Evolutionary conservation across 1,140 invertebrate genomes (phyloP).

Genomic region (Metopolophium dirhodum): DNA sequence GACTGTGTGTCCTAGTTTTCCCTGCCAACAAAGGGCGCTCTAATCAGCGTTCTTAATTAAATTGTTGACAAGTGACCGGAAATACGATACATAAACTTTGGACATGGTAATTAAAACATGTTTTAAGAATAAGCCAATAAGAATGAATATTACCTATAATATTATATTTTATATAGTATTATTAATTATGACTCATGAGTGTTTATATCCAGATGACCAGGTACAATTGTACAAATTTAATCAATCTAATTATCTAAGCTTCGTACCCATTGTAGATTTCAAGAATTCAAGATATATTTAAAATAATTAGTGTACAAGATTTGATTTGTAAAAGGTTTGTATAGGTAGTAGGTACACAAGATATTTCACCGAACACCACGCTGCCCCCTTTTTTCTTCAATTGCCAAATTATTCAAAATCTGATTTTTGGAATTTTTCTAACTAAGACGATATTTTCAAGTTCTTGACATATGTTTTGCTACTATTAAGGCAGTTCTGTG

Average conservation of each 20-base stretch:
- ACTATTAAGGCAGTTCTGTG: no score
- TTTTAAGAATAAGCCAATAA: neutral
- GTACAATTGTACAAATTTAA: neutral
- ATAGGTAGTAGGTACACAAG: neutral
- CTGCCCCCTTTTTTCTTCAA: no score
- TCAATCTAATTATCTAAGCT: neutral
- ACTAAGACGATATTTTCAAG: no score
- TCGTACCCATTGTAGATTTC: neutral
- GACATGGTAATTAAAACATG: conserved; percentile 27
- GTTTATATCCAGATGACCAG: neutral
- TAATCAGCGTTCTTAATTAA: conserved; percentile 42
- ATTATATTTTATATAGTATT: neutral
- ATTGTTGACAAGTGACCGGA: conserved; percentile 42
- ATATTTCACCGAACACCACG: no score
- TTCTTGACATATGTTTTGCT: no score
- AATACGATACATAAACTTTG: conserved; percentile 46
- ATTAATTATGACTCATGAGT: neutral
- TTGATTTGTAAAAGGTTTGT: neutral
- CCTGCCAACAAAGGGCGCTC: conserved; percentile 33
- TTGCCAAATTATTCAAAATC: no score
- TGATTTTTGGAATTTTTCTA: no score
- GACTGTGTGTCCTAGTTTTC: conserved; percentile 40
- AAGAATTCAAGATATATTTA: neutral
- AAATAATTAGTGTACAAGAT: neutral
- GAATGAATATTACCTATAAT: neutral